Conservation (phyloP, 2,113 vertebrate species). For the Meriones unguiculatus region DNA sequence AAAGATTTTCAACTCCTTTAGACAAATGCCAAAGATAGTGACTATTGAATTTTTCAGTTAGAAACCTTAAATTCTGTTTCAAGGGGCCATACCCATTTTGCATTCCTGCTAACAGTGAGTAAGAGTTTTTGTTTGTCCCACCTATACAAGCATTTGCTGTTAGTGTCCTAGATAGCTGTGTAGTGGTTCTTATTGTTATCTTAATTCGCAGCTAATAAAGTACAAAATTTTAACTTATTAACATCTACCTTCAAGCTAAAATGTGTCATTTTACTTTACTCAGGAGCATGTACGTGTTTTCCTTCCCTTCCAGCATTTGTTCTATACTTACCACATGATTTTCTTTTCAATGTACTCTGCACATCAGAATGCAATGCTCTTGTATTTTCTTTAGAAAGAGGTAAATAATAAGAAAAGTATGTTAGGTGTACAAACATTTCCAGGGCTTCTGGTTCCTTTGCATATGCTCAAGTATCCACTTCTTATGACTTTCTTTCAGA, state of each 20-base stretch:
- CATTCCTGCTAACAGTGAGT: neutral
- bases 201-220: neutral
- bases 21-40: neutral
- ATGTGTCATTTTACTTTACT: neutral
- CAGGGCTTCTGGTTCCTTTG: neutral
- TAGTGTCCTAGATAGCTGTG: neutral
- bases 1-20: neutral
- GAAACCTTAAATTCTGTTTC: neutral
- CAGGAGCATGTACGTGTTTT: neutral
- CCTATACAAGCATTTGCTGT: neutral
- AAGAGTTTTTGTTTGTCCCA: neutral
- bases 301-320: neutral
- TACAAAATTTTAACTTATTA: neutral
- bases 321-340: neutral
- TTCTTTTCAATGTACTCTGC: neutral
- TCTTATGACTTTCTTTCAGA: neutral
- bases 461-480: neutral
- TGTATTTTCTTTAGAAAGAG: neutral
- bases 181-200: neutral
- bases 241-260: neutral
- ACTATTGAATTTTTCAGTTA: neutral
- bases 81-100: neutral
- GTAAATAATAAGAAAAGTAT: neutral
- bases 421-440: neutral
- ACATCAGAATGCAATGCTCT: neutral